Conservation (phyloP, 64 coral and sea anemone genomes). For the Platygyra sinensis region DNA sequence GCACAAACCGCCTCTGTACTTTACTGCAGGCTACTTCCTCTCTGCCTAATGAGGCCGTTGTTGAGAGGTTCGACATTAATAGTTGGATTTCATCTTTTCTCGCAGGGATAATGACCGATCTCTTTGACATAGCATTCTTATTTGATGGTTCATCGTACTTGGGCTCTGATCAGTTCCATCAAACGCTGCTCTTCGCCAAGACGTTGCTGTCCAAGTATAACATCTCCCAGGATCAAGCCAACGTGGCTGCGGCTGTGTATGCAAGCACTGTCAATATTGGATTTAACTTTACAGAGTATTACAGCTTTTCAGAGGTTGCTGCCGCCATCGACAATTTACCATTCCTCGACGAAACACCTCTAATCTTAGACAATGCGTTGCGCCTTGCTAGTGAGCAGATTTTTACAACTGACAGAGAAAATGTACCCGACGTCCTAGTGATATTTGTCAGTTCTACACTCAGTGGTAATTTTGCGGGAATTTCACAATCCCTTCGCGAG, state of each 20-base stretch:
- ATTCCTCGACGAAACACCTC: not conserved
- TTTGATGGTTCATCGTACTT: constrained; percentile 25
- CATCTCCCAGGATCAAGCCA: constrained; percentile 3
- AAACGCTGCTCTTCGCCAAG: constrained; percentile 17
- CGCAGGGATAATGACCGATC: not conserved
- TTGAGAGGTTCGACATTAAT: no score
- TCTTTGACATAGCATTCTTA: not conserved
- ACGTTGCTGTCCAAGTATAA: not conserved
- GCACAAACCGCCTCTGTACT: no score
- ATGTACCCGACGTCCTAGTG: constrained; percentile 1
- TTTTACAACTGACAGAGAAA: not conserved
- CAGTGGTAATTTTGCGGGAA: not conserved
- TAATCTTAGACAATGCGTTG: not conserved
- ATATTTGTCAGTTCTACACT: constrained; percentile 1
- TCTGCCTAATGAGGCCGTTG: no score
- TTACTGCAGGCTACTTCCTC: not conserved
- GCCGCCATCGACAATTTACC: constrained; percentile 20
- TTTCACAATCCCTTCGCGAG: not conserved
- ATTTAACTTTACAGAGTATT: constrained; percentile 16
- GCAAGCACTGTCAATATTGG: not conserved
- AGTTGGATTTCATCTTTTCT: not conserved
- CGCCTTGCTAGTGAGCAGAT: not conserved
- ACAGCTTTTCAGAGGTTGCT: not conserved
- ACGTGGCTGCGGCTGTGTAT: constrained; percentile 31
- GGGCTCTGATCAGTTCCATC: not conserved